Percentiles rank a stretch among this genome's conserved stretches.
Conservation (phyloP, 2,888 invertebrate species). For the Tigriopus californicus region DNA sequence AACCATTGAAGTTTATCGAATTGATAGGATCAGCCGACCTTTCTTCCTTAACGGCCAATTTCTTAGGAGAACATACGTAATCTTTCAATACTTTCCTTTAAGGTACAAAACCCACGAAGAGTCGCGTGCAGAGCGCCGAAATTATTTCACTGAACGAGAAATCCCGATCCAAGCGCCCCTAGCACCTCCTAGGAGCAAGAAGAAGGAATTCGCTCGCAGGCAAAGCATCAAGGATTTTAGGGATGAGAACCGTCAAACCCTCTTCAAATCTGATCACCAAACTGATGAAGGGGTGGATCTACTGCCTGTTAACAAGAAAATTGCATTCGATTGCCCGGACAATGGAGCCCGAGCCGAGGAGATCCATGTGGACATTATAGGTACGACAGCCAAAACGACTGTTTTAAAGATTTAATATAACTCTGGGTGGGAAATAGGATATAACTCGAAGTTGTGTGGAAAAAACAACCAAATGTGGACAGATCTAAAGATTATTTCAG, state of each 20-base stretch:
- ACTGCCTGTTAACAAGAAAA: slow-evolving; percentile 8
- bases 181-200: slow-evolving; percentile 10
- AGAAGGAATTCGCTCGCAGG: not conserved
- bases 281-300: slow-evolving; percentile 13
- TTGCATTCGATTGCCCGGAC: slow-evolving; percentile 14
- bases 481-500: too few relatives aligned
- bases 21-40: too few relatives aligned
- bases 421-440: too few relatives aligned
- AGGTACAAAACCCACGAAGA: slow-evolving; percentile 15
- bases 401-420: too few relatives aligned
- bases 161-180: not conserved
- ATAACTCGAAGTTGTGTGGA: too few relatives aligned
- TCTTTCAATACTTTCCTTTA: not conserved
- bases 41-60: too few relatives aligned
- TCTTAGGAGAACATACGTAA: not conserved
- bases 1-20: too few relatives aligned
- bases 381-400: too few relatives aligned
- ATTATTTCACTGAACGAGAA: slow-evolving; percentile 11
- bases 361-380: slow-evolving; percentile 8
- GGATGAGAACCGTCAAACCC: slow-evolving; percentile 4
- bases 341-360: not conserved
- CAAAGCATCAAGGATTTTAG: slow-evolving; percentile 15
- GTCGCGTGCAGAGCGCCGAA: slow-evolving; percentile 1
- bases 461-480: too few relatives aligned
- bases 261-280: slow-evolving; percentile 13